These are phyloP conservation scores for Bos javanicus DNA, from an alignment of 2,113 vertebrate species.

Conservation along the genomic window DNA sequence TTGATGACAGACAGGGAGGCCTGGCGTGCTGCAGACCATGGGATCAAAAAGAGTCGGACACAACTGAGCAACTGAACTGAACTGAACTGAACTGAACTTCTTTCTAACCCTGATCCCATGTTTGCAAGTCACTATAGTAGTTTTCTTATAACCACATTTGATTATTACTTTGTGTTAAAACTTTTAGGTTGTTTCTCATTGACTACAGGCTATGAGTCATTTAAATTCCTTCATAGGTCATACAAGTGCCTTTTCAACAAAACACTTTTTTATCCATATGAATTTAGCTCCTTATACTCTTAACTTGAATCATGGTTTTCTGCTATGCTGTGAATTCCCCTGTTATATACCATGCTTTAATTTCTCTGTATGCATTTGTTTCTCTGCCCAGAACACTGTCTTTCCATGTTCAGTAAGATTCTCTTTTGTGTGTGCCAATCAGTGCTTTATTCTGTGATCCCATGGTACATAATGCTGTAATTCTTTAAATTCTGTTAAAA, in stretches of 20 bases:
- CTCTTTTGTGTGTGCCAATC: not conserved
- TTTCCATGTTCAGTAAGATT: not conserved
- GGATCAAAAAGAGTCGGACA: rapidly evolving
- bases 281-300: not conserved
- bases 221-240: not conserved
- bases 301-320: not conserved
- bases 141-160: not conserved
- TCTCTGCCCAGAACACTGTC: not conserved
- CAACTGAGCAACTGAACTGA: not conserved
- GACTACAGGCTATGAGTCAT: not conserved
- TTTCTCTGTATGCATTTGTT: not conserved
- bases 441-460: not conserved
- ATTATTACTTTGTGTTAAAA: not conserved
- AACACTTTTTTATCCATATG: not conserved
- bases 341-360: not conserved
- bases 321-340: not conserved
- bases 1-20: not conserved
- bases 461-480: not conserved
- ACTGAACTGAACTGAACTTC: not conserved
- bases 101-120: not conserved
- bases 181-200: not conserved
- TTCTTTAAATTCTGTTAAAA: not conserved
- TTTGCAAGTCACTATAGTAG: not conserved
- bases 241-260: not conserved
- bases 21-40: rapidly evolving